A percentile compares a stretch with the other conserved stretches of the same genome.
These are phyloP conservation scores for Podarcis siculus DNA, from an alignment of 2,797 vertebrate genomes.

Conservation along the genomic window DNA sequence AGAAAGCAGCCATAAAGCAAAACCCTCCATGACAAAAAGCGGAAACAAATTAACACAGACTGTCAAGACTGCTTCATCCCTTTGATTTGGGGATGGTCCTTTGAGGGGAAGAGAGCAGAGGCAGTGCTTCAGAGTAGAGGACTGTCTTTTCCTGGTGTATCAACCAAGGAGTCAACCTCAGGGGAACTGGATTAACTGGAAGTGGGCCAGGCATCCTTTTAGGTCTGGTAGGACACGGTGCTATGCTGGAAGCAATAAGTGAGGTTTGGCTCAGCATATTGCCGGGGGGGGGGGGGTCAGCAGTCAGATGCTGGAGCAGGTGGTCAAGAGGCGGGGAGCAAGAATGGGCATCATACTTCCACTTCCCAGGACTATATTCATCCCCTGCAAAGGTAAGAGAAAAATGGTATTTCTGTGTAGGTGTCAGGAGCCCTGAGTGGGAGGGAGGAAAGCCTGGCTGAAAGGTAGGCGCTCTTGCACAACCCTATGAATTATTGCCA, in stretches of 20 bases:
- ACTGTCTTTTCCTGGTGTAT: background rate
- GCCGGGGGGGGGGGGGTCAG: too few species aligned
- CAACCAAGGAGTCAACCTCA: background rate
- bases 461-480: too few species aligned
- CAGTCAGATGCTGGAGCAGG: background rate
- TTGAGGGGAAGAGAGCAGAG: background rate
- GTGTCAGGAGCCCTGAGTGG: too few species aligned
- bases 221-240: background rate
- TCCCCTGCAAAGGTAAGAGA: background rate
- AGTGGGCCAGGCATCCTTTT: background rate
- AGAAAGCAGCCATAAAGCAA: constrained; percentile 7
- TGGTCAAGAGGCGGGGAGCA: background rate
- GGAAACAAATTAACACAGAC: constrained; percentile 18
- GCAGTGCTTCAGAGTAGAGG: background rate
- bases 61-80: background rate
- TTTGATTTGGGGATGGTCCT: background rate
- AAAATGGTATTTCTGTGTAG: background rate
- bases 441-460: too few species aligned
- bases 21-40: background rate
- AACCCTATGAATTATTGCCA: too few species aligned
- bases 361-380: background rate
- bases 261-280: background rate
- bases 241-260: background rate
- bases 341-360: background rate
- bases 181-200: background rate